Conservation (phyloP, 2,888 invertebrate genomes). For the Diarsia brunnea region DNA sequence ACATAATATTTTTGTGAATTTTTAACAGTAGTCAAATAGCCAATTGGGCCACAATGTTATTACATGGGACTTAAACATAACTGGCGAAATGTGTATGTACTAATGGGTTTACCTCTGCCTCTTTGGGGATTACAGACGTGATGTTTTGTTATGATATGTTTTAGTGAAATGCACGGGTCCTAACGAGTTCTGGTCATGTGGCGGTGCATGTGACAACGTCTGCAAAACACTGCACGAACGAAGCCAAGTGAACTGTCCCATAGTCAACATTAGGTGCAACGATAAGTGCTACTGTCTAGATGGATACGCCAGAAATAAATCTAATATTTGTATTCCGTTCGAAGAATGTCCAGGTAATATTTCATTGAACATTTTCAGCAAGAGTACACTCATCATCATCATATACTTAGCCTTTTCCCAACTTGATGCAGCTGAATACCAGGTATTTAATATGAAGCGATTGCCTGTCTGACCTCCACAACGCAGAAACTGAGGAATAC, state of each 20-base stretch:
- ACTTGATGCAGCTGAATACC: background rate
- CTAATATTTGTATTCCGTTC: constrained; percentile 42
- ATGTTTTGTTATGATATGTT: constrained; percentile 1
- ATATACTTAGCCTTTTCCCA: background rate
- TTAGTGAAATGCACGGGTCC: constrained; percentile 69
- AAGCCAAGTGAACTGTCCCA: constrained; percentile 72
- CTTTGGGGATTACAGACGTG: no score
- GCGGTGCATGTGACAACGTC: constrained; percentile 78
- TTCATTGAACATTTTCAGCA: background rate
- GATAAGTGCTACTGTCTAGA: constrained; percentile 74
- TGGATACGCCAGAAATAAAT: constrained; percentile 71
- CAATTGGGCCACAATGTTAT: no score
- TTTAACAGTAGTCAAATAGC: no score
- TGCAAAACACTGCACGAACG: constrained; percentile 71
- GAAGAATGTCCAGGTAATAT: constrained; percentile 38
- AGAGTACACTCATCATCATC: background rate
- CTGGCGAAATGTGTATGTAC: no score
- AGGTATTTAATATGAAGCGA: background rate
- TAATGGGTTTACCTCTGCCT: no score
- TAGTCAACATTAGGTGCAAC: constrained; percentile 71
- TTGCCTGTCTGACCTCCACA: background rate
- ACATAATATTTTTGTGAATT: no score
- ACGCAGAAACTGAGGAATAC: background rate
- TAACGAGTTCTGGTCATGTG: constrained; percentile 77
- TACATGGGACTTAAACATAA: no score